A percentile compares a stretch with the other conserved stretches of the same genome.
phyloP scores from a whole-genome alignment of 2,797 vertebrate genomes.

The Chaetodon trifasciatus region DNA sequence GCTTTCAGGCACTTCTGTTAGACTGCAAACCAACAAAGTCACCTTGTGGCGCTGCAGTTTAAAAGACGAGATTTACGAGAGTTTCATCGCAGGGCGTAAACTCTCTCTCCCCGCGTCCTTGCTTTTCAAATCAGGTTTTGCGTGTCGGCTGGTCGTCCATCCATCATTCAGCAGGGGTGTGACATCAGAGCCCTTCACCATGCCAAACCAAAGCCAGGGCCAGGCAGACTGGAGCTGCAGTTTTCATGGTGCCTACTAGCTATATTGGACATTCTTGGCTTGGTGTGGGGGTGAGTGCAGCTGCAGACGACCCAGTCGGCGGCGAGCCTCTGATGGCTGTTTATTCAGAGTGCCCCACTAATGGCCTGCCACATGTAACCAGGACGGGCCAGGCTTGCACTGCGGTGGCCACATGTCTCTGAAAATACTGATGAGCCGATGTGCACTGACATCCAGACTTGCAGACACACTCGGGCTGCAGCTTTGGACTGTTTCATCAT shows the following conservation, averaged over 20 bases:
- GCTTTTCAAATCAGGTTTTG: constrained; percentile 32
- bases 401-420: constrained; percentile 25
- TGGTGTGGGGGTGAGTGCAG: constrained; percentile 60
- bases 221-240: constrained; percentile 68
- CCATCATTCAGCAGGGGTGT: constrained; percentile 71
- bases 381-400: constrained; percentile 30
- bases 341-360: constrained; percentile 59
- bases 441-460: neutral
- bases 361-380: constrained; percentile 55
- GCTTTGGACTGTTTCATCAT: neutral
- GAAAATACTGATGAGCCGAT: constrained; percentile 32
- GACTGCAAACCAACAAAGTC: constrained; percentile 2
- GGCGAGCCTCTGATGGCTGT: constrained; percentile 56
- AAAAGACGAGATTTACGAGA: constrained; percentile 36
- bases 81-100: constrained; percentile 9
- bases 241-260: constrained; percentile 68
- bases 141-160: constrained; percentile 42
- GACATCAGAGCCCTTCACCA: constrained; percentile 58
- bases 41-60: constrained; percentile 1
- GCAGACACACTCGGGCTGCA: neutral
- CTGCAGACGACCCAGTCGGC: constrained; percentile 74
- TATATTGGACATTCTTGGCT: constrained; percentile 70
- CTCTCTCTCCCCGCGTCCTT: constrained; percentile 8
- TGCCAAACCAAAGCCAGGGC: constrained; percentile 48
- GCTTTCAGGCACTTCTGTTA: constrained; percentile 17